phyloP scores from a whole-genome alignment of 2,888 invertebrate species.

The Griposia aprilina region DNA sequence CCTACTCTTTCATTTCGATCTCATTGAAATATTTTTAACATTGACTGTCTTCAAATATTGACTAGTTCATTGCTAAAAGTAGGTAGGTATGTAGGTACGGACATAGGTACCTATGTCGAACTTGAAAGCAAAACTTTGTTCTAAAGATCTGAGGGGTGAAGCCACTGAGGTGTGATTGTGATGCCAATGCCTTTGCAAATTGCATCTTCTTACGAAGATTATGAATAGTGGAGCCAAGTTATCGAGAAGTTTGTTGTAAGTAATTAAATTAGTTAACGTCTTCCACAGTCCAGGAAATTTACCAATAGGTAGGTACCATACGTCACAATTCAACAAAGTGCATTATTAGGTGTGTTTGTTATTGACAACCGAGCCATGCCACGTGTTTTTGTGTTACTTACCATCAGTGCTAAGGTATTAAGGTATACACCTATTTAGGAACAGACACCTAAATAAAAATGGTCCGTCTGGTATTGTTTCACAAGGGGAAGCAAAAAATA shows the following conservation, averaged over 20 bases:
- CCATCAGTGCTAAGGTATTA: slow-evolving; percentile 72
- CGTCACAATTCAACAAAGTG: slow-evolving; percentile 32
- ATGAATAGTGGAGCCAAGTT: slow-evolving; percentile 24
- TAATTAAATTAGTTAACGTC: slow-evolving; percentile 27
- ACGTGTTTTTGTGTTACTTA: slow-evolving; percentile 77
- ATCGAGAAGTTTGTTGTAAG: slow-evolving; percentile 4
- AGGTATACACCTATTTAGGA: slow-evolving; percentile 80
- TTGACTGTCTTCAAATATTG: neutral
- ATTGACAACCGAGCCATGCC: slow-evolving; percentile 74
- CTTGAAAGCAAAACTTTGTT: slow-evolving; percentile 1
- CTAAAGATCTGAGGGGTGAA: neutral
- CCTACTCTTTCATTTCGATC: neutral
- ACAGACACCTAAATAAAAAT: slow-evolving; percentile 86
- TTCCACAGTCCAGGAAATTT: neutral
- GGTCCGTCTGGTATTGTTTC: slow-evolving; percentile 86
- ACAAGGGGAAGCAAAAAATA: slow-evolving; percentile 89
- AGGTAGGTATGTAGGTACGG: no score
- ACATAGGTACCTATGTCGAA: neutral
- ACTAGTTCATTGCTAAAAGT: neutral
- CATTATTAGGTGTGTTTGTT: slow-evolving; percentile 61
- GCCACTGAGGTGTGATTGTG: slow-evolving; percentile 3
- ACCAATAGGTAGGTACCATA: slow-evolving; percentile 11
- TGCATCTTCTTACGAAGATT: neutral
- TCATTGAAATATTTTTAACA: neutral
- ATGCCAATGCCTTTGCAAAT: neutral